Base-by-base conservation (phyloP, 1,140 invertebrate species). In the Ericerus pela region DNA sequence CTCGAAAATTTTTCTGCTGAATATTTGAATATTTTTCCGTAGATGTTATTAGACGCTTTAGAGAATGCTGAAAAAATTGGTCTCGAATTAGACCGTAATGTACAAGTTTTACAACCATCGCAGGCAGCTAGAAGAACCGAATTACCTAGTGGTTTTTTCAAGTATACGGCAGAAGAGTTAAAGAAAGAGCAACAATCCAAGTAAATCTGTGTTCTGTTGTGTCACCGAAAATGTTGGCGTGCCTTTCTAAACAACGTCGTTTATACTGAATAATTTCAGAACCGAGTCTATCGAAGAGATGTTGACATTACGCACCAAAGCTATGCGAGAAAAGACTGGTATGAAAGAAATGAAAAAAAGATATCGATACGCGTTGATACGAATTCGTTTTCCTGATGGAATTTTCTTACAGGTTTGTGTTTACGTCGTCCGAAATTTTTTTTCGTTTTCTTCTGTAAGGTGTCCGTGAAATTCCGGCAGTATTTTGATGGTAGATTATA, bases 301-400 rank as follows among this genome's bases (percentile, higher is more conserved):
- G 62, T 77, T 85, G 62, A 84, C 89, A 73, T 68, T 96, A 1
- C 73, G 86, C 54, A 96, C 92, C 0, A 93, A 91, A 72, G 88
- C 87, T 0, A 94, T 95, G 86, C 68, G 90, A 12, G 90, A 95
- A 68, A 83, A 84, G 62, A 84, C 92, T 51, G 87, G 90, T 67
- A 66, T 80, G 56, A 70, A 81, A 53, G 83, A 85, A 65, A 75
- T 84, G 62, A 74, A 53, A 33, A 80, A 54, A 33, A 83, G 84
- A 68, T 96, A 95, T 67, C 82, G 82, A 62, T 96, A 84, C 66
- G 77, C 84, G 5, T 69, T 94, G 1, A 81, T 96, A 43, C 70
- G 91, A 60, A 75, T 95, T 56, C 75, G 84, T 51, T 91, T 95
- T 69, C 90, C 91, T 0, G 87, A 95, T 73, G 82, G 83, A 8